phyloP scores from a whole-genome alignment of 1,140 invertebrate species.

The Potamilus streckersoni region DNA sequence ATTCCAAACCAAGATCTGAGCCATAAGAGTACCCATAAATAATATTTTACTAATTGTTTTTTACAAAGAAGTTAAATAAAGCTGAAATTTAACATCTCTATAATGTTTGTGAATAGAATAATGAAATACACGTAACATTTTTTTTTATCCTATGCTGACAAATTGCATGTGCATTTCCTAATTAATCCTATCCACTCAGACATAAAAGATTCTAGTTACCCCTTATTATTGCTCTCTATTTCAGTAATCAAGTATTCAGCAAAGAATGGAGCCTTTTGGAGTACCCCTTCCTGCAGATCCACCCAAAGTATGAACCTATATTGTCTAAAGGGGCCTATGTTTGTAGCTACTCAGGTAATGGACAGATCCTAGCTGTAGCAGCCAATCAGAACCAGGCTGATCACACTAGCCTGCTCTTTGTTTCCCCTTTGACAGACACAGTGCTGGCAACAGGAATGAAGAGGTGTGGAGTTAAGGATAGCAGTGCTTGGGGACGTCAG shows the following conservation, averaged over 20 bases:
- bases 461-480: constrained; percentile 54
- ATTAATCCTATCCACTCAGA: no score
- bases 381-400: constrained; percentile 60
- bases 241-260: constrained; percentile 18
- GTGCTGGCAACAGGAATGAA: constrained; percentile 52
- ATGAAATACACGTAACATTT: no score
- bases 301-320: constrained; percentile 47
- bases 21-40: no score
- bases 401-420: constrained; percentile 55
- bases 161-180: no score
- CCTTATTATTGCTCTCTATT: no score
- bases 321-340: constrained; percentile 50
- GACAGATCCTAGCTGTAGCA: constrained; percentile 62
- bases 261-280: constrained; percentile 50
- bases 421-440: constrained; percentile 60
- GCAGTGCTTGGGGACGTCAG: constrained; percentile 35
- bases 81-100: no score
- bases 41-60: no score
- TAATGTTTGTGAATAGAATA: no score
- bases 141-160: no score
- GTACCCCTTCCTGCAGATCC: constrained; percentile 51
- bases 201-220: no score
- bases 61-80: no score
- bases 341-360: constrained; percentile 50
- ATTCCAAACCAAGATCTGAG: no score